Conservation (phyloP, 2,113 vertebrate species). For the Phaetusa simplex region DNA sequence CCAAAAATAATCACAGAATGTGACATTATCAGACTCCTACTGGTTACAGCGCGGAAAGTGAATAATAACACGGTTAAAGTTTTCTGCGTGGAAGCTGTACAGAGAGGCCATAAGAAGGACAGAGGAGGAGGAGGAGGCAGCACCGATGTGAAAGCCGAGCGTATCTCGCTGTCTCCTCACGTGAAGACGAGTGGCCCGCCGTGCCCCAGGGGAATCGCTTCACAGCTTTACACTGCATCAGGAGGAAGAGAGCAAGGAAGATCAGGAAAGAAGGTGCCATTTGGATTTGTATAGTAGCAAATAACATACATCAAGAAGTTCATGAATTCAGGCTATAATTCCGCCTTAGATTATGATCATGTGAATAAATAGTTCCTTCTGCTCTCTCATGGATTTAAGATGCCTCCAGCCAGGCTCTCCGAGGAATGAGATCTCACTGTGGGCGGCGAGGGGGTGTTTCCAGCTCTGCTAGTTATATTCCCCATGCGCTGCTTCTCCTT, state of each 20-base stretch:
- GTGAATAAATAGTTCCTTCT: background rate
- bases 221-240: background rate
- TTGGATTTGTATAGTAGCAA: background rate
- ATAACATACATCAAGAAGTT: background rate
- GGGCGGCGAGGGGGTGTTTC: constrained; percentile 20
- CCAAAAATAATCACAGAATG: background rate
- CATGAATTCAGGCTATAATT: background rate
- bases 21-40: background rate
- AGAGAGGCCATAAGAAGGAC: background rate
- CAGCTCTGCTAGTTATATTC: background rate
- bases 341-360: background rate
- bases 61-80: background rate
- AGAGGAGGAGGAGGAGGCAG: background rate
- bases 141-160: background rate
- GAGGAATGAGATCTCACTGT: background rate
- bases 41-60: background rate
- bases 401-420: background rate
- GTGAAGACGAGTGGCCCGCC: background rate
- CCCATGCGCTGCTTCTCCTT: background rate
- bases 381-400: background rate
- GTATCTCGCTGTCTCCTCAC: background rate
- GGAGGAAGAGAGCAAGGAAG: background rate
- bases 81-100: background rate
- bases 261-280: background rate
- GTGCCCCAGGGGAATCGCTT: background rate